These are phyloP conservation scores for Isaurus tuberculatus DNA, from an alignment of 92 coral and sea anemone genomes.

Conservation along the genomic window DNA sequence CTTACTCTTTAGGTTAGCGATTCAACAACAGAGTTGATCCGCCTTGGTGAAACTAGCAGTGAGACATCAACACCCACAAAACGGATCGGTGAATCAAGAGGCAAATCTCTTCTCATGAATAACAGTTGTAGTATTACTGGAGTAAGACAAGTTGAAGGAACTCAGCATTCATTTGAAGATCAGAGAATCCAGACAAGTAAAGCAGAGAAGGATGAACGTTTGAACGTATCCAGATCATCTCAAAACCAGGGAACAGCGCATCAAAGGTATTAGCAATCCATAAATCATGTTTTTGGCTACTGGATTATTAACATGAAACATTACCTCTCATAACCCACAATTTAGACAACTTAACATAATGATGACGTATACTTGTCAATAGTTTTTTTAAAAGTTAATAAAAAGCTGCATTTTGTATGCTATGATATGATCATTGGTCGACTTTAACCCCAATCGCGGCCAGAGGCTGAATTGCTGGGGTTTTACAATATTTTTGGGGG, in stretches of 20 bases:
- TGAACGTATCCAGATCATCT: not conserved
- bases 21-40: slow-evolving; percentile 83
- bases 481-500: too few relatives aligned
- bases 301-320: too few relatives aligned
- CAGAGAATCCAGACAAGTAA: not conserved
- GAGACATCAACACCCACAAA: slow-evolving; percentile 29
- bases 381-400: too few relatives aligned
- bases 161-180: not conserved
- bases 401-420: too few relatives aligned
- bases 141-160: not conserved
- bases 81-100: slow-evolving; percentile 19
- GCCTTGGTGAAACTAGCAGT: slow-evolving; percentile 72
- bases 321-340: too few relatives aligned
- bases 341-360: too few relatives aligned
- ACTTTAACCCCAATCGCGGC: too few relatives aligned
- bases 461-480: too few relatives aligned
- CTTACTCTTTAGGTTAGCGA: slow-evolving; percentile 63
- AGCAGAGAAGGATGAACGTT: slow-evolving; percentile 2
- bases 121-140: not conserved
- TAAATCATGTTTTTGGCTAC: too few relatives aligned
- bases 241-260: not conserved
- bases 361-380: too few relatives aligned
- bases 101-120: not conserved
- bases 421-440: too few relatives aligned
- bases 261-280: slow-evolving; percentile 11